phyloP scores from a whole-genome alignment of 2,113 vertebrate species.

The Zosterops borbonicus region DNA sequence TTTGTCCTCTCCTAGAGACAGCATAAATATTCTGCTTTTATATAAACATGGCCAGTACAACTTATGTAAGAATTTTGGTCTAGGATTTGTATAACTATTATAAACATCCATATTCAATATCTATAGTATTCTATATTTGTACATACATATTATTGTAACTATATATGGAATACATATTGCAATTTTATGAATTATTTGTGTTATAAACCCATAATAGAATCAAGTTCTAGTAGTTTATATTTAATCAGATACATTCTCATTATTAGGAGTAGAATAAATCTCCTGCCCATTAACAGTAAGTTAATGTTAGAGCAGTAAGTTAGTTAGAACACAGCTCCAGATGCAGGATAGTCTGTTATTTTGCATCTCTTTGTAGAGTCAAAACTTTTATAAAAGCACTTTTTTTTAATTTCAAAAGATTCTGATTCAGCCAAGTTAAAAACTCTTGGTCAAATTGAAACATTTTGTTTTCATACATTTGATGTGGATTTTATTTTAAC shows the following conservation, averaged over 20 bases:
- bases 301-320: no score
- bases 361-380: background rate
- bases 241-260: background rate
- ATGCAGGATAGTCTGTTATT: background rate
- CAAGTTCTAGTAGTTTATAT: background rate
- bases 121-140: background rate
- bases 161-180: no score
- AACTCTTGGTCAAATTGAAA: background rate
- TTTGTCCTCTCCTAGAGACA: background rate
- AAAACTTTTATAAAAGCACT: background rate
- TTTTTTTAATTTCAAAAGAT: background rate
- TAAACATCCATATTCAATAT: background rate
- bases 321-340: background rate
- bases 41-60: background rate
- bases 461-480: background rate
- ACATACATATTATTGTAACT: background rate
- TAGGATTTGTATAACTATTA: background rate
- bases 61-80: background rate
- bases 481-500: background rate
- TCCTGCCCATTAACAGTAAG: background rate
- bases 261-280: background rate
- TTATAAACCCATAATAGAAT: background rate
- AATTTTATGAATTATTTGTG: background rate
- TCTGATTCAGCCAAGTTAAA: background rate
- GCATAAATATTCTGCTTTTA: background rate